Conservation (phyloP, 2,888 invertebrate species). For the Caenorhabditis sulstoni region DNA sequence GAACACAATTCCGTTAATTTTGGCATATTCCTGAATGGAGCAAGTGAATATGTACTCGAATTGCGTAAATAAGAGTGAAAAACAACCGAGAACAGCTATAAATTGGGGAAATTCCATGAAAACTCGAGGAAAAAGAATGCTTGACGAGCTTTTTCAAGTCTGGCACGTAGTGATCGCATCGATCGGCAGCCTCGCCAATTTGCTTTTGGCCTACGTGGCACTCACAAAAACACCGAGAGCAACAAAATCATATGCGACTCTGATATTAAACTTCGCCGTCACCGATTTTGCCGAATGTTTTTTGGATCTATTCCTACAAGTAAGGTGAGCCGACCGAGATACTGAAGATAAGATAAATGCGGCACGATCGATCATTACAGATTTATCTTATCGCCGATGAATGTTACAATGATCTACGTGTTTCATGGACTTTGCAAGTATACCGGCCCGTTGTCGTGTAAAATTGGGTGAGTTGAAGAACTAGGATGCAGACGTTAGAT, state of each 20-base stretch:
- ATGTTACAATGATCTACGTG: constrained; percentile 25
- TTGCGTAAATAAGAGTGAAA: too few relatives aligned
- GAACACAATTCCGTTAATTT: too few relatives aligned
- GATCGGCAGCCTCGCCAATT: constrained; percentile 22
- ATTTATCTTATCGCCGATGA: constrained; percentile 20
- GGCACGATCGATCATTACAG: neutral
- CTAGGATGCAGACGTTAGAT: too few relatives aligned
- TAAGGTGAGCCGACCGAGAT: neutral
- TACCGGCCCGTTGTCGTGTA: constrained; percentile 13
- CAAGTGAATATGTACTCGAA: too few relatives aligned
- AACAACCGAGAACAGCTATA: too few relatives aligned
- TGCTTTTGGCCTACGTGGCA: constrained; percentile 19
- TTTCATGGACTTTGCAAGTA: constrained; percentile 36
- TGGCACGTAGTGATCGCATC: constrained; percentile 21
- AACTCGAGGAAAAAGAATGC: neutral
- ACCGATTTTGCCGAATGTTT: constrained; percentile 36
- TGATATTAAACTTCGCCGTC: constrained; percentile 49
- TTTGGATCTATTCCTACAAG: constrained; percentile 25
- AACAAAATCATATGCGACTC: constrained; percentile 29
- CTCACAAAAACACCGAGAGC: constrained; percentile 28
- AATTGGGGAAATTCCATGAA: too few relatives aligned
- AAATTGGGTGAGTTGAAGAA: constrained; percentile 13
- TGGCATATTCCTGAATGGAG: too few relatives aligned
- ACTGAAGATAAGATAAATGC: neutral
- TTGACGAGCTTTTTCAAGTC: constrained; percentile 6